These are phyloP conservation scores for Cathartes aura DNA, from an alignment of 2,113 vertebrate species.

Conservation along the genomic window DNA sequence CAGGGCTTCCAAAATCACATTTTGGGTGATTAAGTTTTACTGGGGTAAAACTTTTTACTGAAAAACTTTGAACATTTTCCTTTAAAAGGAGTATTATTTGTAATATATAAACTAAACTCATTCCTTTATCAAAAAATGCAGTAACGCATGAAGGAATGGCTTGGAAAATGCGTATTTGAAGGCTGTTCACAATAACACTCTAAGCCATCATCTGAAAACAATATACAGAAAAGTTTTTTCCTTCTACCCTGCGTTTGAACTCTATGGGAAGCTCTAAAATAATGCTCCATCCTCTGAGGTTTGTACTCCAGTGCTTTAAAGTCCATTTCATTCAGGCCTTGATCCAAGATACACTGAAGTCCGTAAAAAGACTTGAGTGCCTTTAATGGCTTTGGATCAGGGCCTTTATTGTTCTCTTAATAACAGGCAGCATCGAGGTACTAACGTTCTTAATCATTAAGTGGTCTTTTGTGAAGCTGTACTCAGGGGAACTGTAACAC, in stretches of 20 bases:
- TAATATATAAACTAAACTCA: neutral
- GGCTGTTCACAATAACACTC: neutral
- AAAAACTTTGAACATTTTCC: neutral
- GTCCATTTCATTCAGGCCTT: constrained; percentile 28
- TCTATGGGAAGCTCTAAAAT: constrained; percentile 28
- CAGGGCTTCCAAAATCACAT: neutral
- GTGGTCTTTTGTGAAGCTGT: neutral
- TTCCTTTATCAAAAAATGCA: neutral
- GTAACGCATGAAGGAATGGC: neutral
- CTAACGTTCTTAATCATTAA: constrained; percentile 12
- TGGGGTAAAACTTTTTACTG: neutral
- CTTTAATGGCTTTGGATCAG: constrained; percentile 36
- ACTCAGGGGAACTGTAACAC: neutral
- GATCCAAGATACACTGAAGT: constrained; percentile 57
- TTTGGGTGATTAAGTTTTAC: neutral
- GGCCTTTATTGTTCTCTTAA: constrained; percentile 42
- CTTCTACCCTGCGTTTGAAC: constrained; percentile 16
- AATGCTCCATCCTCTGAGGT: constrained; percentile 29
- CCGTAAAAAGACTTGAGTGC: neutral
- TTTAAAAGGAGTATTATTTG: neutral
- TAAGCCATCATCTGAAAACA: constrained; percentile 20
- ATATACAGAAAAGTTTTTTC: neutral
- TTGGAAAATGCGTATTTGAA: neutral
- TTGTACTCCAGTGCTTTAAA: constrained; percentile 13
- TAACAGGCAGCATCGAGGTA: neutral